These are phyloP conservation scores for Apocrypta bakeri DNA, from an alignment of 1,140 invertebrate genomes.

Conservation along the genomic window DNA sequence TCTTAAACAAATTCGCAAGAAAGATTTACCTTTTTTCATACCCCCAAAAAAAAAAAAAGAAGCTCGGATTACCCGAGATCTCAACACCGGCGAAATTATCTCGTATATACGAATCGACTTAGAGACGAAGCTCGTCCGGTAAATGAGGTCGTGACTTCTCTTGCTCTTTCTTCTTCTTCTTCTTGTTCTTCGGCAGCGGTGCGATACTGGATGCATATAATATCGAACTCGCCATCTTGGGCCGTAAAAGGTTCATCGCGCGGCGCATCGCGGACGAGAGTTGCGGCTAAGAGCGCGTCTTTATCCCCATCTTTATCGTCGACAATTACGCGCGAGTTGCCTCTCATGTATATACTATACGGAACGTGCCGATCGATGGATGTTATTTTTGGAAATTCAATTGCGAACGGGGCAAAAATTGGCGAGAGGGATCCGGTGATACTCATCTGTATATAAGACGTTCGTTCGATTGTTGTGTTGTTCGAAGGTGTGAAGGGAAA, in stretches of 20 bases:
- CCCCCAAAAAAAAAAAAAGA: constrained; percentile 1
- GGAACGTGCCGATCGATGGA: not conserved
- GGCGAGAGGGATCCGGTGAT: constrained; percentile 47
- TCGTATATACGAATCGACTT: constrained; percentile 39
- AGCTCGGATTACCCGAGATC: constrained; percentile 40
- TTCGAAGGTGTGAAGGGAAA: not conserved
- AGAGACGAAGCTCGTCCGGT: constrained; percentile 10
- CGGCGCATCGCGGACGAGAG: not conserved
- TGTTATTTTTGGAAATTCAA: constrained; percentile 3
- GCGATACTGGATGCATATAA: constrained; percentile 41
- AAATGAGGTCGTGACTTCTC: constrained; percentile 50
- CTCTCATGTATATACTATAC: not conserved
- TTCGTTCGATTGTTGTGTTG: not conserved
- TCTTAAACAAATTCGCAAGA: constrained; percentile 6
- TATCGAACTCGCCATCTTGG: constrained; percentile 45
- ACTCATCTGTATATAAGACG: not conserved
- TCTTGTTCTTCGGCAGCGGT: not conserved
- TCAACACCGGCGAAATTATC: constrained; percentile 36
- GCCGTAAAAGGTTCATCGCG: constrained; percentile 46
- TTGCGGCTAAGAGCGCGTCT: constrained; percentile 9
- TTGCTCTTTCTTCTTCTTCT: not conserved
- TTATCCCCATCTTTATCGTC: constrained; percentile 61
- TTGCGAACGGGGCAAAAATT: not conserved
- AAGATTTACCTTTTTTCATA: constrained; percentile 16
- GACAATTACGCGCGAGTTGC: constrained; percentile 57